phyloP scores from a whole-genome alignment of 1,140 invertebrate genomes.

The Drosophila arizonae region DNA sequence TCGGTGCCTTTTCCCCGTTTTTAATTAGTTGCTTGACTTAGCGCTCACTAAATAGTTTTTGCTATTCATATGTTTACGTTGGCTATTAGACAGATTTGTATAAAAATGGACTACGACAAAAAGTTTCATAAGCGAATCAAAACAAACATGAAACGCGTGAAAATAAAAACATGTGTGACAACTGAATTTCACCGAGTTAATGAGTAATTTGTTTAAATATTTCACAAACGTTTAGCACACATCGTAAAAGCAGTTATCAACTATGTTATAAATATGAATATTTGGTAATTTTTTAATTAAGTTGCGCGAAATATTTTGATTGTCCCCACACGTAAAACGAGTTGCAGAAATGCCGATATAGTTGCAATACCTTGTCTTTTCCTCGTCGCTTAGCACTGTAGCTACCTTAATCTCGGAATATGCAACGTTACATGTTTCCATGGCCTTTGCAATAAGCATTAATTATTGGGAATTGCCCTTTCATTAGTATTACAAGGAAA shows the following conservation, averaged over 20 bases:
- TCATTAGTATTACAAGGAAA: slow-evolving; percentile 23
- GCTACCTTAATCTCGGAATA: neutral
- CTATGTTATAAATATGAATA: neutral
- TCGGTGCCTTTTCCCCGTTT: neutral
- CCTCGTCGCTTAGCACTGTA: no score
- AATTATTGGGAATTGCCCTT: neutral
- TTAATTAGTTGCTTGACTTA: slow-evolving; percentile 29
- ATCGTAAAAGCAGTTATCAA: neutral
- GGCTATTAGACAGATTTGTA: slow-evolving; percentile 32
- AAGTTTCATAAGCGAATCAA: slow-evolving; percentile 31
- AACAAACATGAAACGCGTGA: slow-evolving; percentile 17
- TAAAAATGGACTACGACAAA: slow-evolving; percentile 52
- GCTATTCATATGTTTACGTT: slow-evolving; percentile 44
- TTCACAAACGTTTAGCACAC: slow-evolving; percentile 3
- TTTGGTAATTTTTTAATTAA: neutral
- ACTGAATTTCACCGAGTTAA: slow-evolving; percentile 41
- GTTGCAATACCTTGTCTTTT: no score
- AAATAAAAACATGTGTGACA: slow-evolving; percentile 12
- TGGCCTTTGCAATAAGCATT: neutral
- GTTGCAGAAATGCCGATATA: no score
- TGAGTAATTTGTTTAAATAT: slow-evolving; percentile 23
- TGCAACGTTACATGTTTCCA: neutral
- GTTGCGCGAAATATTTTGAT: no score
- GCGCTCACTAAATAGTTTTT: slow-evolving; percentile 21
- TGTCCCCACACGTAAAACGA: no score